Evolutionary conservation across 2,888 invertebrate species (phyloP), one percentile per base, ranked within the genome.

Genomic region (Pterobdella sp.): DNA sequence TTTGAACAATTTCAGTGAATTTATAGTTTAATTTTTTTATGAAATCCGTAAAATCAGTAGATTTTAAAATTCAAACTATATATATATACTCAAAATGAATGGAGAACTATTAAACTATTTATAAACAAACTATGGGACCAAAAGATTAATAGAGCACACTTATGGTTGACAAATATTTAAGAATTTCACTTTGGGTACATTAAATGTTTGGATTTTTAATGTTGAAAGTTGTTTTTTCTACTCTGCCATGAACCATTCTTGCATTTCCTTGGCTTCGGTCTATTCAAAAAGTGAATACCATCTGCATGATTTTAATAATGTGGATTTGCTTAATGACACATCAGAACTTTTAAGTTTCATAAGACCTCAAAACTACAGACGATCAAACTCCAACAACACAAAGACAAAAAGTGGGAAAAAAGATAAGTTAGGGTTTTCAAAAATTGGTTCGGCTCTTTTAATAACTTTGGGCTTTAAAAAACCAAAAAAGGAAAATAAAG

Each of bases 341-440:
- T 14, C 60, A 26, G n/a, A 56, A 56, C 4, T 56, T n/a, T 26
- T 56, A 4, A n/a, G 26, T 26, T 56, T 56, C 60, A 56, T 56
- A 4, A 56, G 60, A 56, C 60, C 60, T 18, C 60, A 56, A n/a
- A 56, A 56, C n/a, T 56, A 56, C 60, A 56, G 60, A 56, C 60
- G 60, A 26, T 56, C 60, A n/a, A 56, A 56, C 60, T 26, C 18
- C 3, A 26, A 26, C 3, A 22, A 26, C 42, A 42, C 18, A 42
- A 42, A 42, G 18, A 18, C 7, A 42, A 42, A 56, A 26, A 56
- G 26, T 7, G 26, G 3, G 4, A 56, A 56, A 18, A 56, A 56
- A 56, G 4, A 56, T 3, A 56, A 56, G 26, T 56, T 56, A 4
- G 18, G 7, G 7, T 18, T 42, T 42, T 42, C 60, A 18, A n/a